phyloP scores from a whole-genome alignment of 1,140 invertebrate genomes.

The Drosophila fuyamai region DNA sequence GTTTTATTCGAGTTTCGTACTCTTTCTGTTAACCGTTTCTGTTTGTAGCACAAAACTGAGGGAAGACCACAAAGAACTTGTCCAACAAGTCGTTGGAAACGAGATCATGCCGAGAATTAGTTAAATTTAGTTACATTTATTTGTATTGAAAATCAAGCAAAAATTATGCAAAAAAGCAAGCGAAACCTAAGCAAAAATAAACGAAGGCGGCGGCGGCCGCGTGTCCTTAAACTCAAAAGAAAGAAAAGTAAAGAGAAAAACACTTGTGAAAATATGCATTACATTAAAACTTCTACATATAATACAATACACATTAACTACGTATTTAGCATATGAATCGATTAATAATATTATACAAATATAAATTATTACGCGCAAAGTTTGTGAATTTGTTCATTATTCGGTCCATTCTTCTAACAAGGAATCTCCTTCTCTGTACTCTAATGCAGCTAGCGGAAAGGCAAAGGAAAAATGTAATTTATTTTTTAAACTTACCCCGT shows the following conservation, averaged over 20 bases:
- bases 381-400: constrained; percentile 45
- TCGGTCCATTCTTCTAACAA: constrained; percentile 37
- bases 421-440: constrained; percentile 48
- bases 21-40: constrained; percentile 59
- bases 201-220: constrained; percentile 38
- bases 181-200: constrained; percentile 19
- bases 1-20: constrained; percentile 52
- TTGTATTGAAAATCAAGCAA: constrained; percentile 65
- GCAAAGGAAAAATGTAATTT: constrained; percentile 60
- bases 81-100: constrained; percentile 67
- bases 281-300: constrained; percentile 66
- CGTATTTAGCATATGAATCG: constrained; percentile 67
- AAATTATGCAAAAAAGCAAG: constrained; percentile 28
- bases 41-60: constrained; percentile 69
- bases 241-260: constrained; percentile 32
- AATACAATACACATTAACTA: constrained; percentile 50
- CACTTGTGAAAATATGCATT: constrained; percentile 80
- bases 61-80: constrained; percentile 57
- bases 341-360: constrained; percentile 59
- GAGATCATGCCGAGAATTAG: constrained; percentile 57
- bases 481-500: constrained; percentile 49
- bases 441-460: constrained; percentile 32
- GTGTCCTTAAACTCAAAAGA: constrained; percentile 56
- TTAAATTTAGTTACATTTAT: constrained; percentile 82
- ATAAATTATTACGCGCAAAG: constrained; percentile 70